Conservation (phyloP, 2,888 invertebrate species). For the Corbicula japonica region DNA sequence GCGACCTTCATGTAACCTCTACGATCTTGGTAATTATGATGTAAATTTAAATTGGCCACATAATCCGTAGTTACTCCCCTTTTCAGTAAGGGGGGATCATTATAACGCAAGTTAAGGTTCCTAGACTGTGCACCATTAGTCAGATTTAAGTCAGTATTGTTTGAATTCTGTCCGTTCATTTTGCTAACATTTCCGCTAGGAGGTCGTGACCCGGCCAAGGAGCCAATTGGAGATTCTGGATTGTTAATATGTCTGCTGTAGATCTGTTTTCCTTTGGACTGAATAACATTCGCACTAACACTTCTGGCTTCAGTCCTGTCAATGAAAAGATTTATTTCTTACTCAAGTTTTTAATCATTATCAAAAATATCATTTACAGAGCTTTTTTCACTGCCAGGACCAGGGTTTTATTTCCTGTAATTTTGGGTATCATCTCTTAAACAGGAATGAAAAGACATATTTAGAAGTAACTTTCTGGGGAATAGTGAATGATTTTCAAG, state of each 20-base stretch:
- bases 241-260: slow-evolving; percentile 56
- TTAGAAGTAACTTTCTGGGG: no score
- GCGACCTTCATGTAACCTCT: slow-evolving; percentile 71
- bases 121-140: slow-evolving; percentile 24
- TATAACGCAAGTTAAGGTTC: slow-evolving; percentile 53
- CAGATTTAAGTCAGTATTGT: slow-evolving; percentile 19
- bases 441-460: no score
- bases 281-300: slow-evolving; percentile 44
- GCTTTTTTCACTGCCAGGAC: no score
- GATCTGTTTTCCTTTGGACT: slow-evolving; percentile 47
- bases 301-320: slow-evolving; percentile 34
- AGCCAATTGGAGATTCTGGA: slow-evolving; percentile 42
- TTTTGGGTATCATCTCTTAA: no score
- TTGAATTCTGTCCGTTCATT: slow-evolving; percentile 31
- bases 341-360: no score
- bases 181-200: slow-evolving; percentile 41
- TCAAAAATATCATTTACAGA: no score
- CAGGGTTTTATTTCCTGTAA: no score
- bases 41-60: slow-evolving; percentile 71
- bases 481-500: no score
- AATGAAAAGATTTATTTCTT: no score
- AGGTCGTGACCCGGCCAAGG: slow-evolving; percentile 56
- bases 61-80: slow-evolving; percentile 64
- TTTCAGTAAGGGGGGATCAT: slow-evolving; percentile 66
- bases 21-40: slow-evolving; percentile 77